Percentiles rank a stretch among this genome's conserved stretches.
phyloP scores from a whole-genome alignment of 2,888 invertebrate genomes.

The Boloria euphrosyne region DNA sequence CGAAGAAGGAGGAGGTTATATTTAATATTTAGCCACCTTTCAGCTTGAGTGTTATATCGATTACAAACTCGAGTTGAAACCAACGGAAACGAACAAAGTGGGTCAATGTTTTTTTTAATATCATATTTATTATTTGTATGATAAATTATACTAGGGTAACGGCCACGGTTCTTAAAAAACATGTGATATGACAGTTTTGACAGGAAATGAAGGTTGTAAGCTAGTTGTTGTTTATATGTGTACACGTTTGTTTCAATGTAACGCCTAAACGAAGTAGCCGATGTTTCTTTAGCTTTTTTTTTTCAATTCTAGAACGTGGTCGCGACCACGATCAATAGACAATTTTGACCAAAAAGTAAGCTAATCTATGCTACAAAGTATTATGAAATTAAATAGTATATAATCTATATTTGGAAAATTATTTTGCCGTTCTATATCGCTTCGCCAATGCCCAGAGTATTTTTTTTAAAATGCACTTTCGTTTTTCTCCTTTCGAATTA shows the following conservation, averaged over 20 bases:
- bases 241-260: constrained; percentile 18
- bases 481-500: neutral
- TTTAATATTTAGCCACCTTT: constrained; percentile 23
- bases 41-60: constrained; percentile 32
- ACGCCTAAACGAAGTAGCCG: constrained; percentile 22
- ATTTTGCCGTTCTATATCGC: constrained; percentile 23
- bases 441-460: constrained; percentile 24
- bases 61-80: constrained; percentile 25
- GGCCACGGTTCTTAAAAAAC: constrained; percentile 59
- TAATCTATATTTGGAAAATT: constrained; percentile 37
- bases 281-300: constrained; percentile 8
- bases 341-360: constrained; percentile 41
- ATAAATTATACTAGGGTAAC: constrained; percentile 34
- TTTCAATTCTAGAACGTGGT: constrained; percentile 34
- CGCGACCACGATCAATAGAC: constrained; percentile 29
- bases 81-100: constrained; percentile 36
- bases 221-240: constrained; percentile 40
- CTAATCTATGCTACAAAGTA: constrained; percentile 29
- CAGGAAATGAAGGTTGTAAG: constrained; percentile 48
- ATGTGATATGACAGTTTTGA: constrained; percentile 49
- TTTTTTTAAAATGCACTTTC: constrained; percentile 20
- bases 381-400: constrained; percentile 38
- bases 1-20: too few relatives aligned
- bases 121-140: constrained; percentile 29
- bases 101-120: constrained; percentile 33